Percentiles rank a stretch among this genome's conserved stretches.
Conservation (phyloP, 2,797 vertebrate species). For the Zenarchopterus dispar region DNA sequence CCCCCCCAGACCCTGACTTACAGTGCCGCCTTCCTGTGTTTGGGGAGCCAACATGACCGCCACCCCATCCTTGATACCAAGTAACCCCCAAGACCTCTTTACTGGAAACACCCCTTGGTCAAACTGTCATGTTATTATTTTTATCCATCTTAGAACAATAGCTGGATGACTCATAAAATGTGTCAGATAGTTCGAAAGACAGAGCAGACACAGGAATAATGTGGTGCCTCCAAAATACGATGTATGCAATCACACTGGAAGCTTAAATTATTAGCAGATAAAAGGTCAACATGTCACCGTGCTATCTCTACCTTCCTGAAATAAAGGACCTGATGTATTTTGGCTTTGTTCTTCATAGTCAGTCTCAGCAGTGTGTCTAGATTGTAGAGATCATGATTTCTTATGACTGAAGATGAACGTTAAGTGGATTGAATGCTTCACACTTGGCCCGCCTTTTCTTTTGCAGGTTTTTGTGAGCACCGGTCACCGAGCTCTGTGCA, state of each 20-base stretch:
- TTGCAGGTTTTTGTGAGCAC: not conserved
- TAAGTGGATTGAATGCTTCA: not conserved
- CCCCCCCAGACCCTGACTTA: conserved; percentile 65
- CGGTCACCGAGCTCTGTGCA: conserved; percentile 57
- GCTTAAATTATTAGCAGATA: conserved; percentile 68
- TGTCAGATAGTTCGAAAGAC: conserved; percentile 64
- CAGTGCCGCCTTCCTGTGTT: conserved; percentile 79
- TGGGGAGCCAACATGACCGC: conserved; percentile 71
- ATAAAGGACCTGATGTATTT: conserved; percentile 20
- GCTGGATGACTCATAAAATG: conserved; percentile 70
- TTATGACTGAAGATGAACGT: not conserved
- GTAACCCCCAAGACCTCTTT: conserved; percentile 64
- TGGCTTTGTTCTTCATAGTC: not conserved
- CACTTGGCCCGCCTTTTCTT: not conserved
- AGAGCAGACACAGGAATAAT: conserved; percentile 55
- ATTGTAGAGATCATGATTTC: conserved; percentile 2
- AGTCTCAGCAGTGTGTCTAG: not conserved
- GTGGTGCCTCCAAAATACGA: conserved; percentile 55
- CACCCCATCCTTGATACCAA: conserved; percentile 48
- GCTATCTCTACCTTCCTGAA: conserved; percentile 65
- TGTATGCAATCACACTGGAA: conserved; percentile 67
- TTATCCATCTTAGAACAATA: conserved; percentile 82
- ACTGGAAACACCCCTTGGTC: conserved; percentile 75
- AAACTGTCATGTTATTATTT: conserved; percentile 77
- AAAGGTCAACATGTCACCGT: conserved; percentile 64